Evolutionary conservation across 2,797 vertebrate genomes (phyloP), one percentile per base, ranked within the genome.

Genomic region (Ctenopoma multispine): DNA sequence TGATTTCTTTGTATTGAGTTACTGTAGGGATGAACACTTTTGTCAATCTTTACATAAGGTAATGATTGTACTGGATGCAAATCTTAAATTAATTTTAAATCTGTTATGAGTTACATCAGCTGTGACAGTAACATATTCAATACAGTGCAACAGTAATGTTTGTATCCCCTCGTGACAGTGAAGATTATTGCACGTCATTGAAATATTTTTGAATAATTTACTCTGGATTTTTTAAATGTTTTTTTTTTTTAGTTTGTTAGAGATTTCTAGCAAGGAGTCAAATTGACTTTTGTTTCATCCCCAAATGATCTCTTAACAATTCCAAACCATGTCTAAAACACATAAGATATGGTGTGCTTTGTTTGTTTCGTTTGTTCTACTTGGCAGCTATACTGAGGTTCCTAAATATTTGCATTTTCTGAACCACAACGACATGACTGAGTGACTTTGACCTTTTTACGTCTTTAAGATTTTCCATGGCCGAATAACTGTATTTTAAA

Each of bases 311-410:
- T 31, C 48, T 21, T 41, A n/a, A 21, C 2, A 4, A 27, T 47
- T 60, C 66, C 2, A 31, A 49, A 20, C 29, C 12, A 47, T 44
- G 38, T 54, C 20, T 2, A 21, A 40, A 56, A 38, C n/a, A n/a
- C n/a, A n/a, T n/a, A n/a, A n/a, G n/a, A n/a, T n/a, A n/a, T n/a
- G n/a, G 8, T 3, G 18, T 15, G 10, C 29, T 31, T 44, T 20
- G 20, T 61, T n/a, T 40, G 31, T 46, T 71, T 44, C 5, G 8
- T 24, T 20, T 2, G 17, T 69, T 58, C 13, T 63, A 69, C 34
- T 63, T 67, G 86, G 79, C 83, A 87, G 86, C 77, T 81, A 79
- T 4, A 72, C 27, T 41, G 31, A 71, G 43, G 14, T 70, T 61
- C 58, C 47, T 54, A 18, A 80, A 72, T 13, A 69, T 63, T 74